These are phyloP conservation scores for Craniophora ligustri DNA, from an alignment of 2,888 invertebrate species.

Conservation along the genomic window DNA sequence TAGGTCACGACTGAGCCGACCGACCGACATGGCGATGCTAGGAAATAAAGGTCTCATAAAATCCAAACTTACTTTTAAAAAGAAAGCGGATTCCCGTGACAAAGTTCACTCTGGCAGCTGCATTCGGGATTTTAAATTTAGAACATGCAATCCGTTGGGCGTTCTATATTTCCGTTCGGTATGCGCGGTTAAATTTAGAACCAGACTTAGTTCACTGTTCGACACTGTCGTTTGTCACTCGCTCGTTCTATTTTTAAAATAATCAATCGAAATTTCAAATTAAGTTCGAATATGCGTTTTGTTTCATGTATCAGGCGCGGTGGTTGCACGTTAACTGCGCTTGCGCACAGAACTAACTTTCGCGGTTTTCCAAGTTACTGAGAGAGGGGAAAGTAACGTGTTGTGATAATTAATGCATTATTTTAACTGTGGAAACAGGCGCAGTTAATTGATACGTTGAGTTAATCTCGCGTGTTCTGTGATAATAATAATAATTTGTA, in stretches of 20 bases:
- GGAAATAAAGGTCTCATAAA: conserved; percentile 42
- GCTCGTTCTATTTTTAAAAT: conserved; percentile 78
- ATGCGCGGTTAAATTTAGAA: conserved; percentile 84
- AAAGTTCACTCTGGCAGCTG: conserved; percentile 86
- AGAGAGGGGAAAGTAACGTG: conserved; percentile 83
- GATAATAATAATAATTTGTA: conserved; percentile 26
- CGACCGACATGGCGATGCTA: conserved; percentile 39
- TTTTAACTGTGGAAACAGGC: conserved; percentile 71
- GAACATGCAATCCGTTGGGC: conserved; percentile 84
- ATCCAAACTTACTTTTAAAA: conserved; percentile 62
- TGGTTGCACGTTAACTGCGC: conserved; percentile 69
- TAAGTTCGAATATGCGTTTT: conserved; percentile 60
- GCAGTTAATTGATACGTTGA: conserved; percentile 70
- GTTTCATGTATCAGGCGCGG: conserved; percentile 61
- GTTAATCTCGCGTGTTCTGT: conserved; percentile 49
- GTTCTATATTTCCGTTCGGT: conserved; percentile 86
- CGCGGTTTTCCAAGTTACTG: conserved; percentile 79
- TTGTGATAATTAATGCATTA: conserved; percentile 79
- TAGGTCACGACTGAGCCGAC: conserved; percentile 61
- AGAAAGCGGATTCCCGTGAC: conserved; percentile 76
- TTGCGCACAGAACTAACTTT: conserved; percentile 74
- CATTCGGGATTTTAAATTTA: conserved; percentile 79
- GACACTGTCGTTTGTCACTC: conserved; percentile 84
- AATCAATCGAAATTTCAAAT: conserved; percentile 56
- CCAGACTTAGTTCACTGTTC: conserved; percentile 85